phyloP scores from a whole-genome alignment of 2,113 vertebrate genomes.

The Ammodytes dubius region DNA sequence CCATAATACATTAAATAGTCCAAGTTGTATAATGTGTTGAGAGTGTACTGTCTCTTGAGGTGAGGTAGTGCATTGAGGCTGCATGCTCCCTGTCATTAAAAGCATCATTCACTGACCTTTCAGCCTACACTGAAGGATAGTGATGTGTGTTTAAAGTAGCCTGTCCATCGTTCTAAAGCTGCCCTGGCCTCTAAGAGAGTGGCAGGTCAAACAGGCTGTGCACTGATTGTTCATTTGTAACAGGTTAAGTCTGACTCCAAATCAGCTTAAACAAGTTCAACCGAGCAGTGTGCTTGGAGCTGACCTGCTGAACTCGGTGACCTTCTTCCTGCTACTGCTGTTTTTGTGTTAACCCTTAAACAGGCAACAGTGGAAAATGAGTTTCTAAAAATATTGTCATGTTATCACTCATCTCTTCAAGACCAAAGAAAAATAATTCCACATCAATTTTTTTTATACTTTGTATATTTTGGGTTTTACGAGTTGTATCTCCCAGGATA shows the following conservation, averaged over 20 bases:
- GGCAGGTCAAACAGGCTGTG: conserved; percentile 60
- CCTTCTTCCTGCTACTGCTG: conserved; percentile 4
- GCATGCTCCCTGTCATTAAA: conserved; percentile 11
- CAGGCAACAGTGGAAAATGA: too few relatives aligned
- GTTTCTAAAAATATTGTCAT: too few relatives aligned
- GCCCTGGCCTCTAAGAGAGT: conserved; percentile 44
- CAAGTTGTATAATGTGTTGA: not conserved
- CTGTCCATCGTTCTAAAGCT: not conserved
- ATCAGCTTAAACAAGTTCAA: conserved; percentile 61
- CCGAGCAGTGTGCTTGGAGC: conserved; percentile 24
- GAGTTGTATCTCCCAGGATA: too few relatives aligned
- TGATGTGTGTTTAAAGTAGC: not conserved
- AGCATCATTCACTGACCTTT: conserved; percentile 22
- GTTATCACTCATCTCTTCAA: too few relatives aligned
- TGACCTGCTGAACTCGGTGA: conserved; percentile 50
- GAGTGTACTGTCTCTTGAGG: not conserved
- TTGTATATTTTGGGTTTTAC: too few relatives aligned
- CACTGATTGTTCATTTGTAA: conserved; percentile 63
- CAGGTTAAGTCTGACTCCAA: conserved; percentile 48
- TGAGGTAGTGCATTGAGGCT: not conserved
- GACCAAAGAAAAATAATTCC: too few relatives aligned
- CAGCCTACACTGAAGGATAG: not conserved
- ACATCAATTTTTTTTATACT: too few relatives aligned
- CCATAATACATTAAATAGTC: not conserved
- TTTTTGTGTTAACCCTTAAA: not conserved